phyloP scores from a whole-genome alignment of 2,113 vertebrate genomes.

The Coregonus clupeaformis region DNA sequence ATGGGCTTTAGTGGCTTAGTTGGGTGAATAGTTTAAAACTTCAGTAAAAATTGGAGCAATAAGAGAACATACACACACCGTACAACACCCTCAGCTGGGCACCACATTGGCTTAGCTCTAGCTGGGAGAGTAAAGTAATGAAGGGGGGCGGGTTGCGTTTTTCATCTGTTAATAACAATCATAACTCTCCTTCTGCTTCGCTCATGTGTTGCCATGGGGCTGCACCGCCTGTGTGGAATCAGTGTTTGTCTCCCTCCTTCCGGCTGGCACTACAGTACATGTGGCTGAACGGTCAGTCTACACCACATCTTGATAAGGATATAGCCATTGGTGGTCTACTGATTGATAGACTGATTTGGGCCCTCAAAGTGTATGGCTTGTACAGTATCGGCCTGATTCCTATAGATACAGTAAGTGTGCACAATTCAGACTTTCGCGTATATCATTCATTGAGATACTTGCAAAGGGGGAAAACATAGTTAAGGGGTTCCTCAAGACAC shows the following conservation, averaged over 20 bases:
- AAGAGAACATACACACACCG: background rate
- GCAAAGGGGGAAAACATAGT: too few relatives aligned
- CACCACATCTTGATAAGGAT: too few relatives aligned
- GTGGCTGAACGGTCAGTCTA: too few relatives aligned
- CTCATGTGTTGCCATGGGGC: constrained; percentile 25
- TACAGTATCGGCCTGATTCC: too few relatives aligned
- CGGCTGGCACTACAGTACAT: background rate
- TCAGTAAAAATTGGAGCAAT: background rate
- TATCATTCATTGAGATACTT: too few relatives aligned
- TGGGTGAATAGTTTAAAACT: constrained; percentile 19
- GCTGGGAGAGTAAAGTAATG: background rate
- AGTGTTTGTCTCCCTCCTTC: background rate
- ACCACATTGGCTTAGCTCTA: constrained; percentile 31
- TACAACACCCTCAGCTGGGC: constrained; percentile 36
- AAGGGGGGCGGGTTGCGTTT: constrained; percentile 20
- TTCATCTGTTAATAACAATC: constrained; percentile 43
- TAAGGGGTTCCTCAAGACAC: too few relatives aligned
- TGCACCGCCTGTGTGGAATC: constrained; percentile 8
- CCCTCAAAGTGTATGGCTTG: too few relatives aligned
- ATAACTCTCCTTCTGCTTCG: constrained; percentile 30
- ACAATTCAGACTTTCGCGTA: too few relatives aligned
- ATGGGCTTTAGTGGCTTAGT: too few relatives aligned
- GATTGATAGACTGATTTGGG: too few relatives aligned
- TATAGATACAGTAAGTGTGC: too few relatives aligned
- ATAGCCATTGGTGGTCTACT: too few relatives aligned